Evolutionary conservation across 2,797 vertebrate species (phyloP), one percentile per base, ranked within the genome.

Genomic region (Chloroceryle inda): DNA sequence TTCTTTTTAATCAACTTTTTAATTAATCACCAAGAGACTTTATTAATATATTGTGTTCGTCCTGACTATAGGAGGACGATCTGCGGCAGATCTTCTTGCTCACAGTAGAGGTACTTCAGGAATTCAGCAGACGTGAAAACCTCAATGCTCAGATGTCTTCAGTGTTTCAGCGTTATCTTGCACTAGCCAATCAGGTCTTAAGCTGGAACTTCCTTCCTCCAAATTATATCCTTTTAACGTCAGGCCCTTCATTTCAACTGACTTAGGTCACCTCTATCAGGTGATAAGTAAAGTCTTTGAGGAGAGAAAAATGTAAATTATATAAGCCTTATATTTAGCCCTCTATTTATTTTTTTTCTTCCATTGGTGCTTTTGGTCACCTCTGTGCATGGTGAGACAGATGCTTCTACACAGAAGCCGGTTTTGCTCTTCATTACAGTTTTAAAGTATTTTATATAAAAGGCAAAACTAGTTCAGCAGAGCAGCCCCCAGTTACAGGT

Each of bases 191-290:
- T 98, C 99, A 99, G 97, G 99, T 99, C 93, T 98, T 99, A 98
- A 99, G 99, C 98, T 99, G 99, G 99, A 99, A 99, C 98, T 99
- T 99, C 97, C 98, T 99, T 96, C 99, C 99, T 92, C 99, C 99
- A 78, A 99, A 99, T 98, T 97, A 99, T 99, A 99, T 99, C 99
- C 99, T 99, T 99, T 98, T 89, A 53, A 68, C 42, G 44, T 53
- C 45, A 53, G 29, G 71, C 52, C 16, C 13, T 67, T 91, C 88
- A 35, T 61, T 95, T 86, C 78, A 62, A 14, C 55, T 89, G 37
- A 20, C 40, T 67, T 88, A 84, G 11, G 61, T 91, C 7, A 23
- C 33, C 59, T 78, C 35, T 74, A 11, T 10, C 14, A 9, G 3
- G 5, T 84, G 42, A 75, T 17, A 58, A 85, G 61, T 81, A 10